Conservation (phyloP, 2,797 vertebrate species). For the Lagorchestes hirsutus region DNA sequence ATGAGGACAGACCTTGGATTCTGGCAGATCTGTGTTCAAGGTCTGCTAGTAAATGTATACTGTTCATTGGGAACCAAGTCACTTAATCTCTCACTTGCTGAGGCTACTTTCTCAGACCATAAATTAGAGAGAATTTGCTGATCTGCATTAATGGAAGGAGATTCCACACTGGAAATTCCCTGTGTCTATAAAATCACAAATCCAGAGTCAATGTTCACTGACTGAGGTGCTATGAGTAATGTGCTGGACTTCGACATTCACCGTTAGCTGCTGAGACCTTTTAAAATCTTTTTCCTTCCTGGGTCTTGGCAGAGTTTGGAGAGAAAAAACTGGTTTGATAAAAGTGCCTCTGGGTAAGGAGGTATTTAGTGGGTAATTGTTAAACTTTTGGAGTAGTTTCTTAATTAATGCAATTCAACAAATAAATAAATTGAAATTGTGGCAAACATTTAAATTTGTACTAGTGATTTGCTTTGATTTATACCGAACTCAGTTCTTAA, state of each 20-base stretch:
- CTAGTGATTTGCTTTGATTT: background rate
- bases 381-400: background rate
- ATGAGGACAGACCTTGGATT: background rate
- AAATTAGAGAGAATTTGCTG: background rate
- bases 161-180: background rate
- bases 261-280: background rate
- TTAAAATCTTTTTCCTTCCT: background rate
- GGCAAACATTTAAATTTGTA: background rate
- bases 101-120: background rate
- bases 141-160: background rate
- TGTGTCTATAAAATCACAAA: background rate
- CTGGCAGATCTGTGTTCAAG: background rate
- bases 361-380: background rate
- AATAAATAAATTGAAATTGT: background rate
- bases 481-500: background rate
- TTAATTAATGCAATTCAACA: background rate
- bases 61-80: background rate
- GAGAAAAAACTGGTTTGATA: background rate
- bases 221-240: background rate
- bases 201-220: background rate
- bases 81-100: background rate
- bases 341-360: background rate
- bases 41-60: background rate
- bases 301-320: background rate
- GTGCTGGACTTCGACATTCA: background rate